Base-by-base conservation (phyloP, 2,888 invertebrate genomes). In the Slavum lentiscoides region DNA sequence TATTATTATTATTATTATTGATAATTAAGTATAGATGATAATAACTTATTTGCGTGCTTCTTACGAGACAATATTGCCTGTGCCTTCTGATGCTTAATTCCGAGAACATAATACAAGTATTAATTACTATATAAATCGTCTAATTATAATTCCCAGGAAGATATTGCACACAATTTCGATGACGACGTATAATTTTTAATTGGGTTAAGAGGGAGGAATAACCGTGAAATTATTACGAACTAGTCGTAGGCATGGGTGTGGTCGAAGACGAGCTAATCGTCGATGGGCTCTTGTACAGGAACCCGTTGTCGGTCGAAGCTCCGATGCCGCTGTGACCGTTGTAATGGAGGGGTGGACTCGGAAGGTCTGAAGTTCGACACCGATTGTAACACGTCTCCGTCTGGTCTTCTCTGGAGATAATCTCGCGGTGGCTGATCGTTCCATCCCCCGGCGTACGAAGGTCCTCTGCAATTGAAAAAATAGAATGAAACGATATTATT, bases 251-350 rank as follows among this genome's bases (percentile, higher is more conserved):
- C 68, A 62, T 61, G 7, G 77, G 69, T n/a, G 77, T 77, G 43
- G 77, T 77, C 30, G 77, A 77, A 0, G 74, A 74, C 17, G 15
- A 8, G 1, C n/a, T 49, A 5, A 62, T 17, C 13, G 72, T 72
- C 23, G 72, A 64, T 23, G 80, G 64, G 8, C 30, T 69, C 19
- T 39, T 72, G 64, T 80, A 80, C 23, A 64, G 23, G 19, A 82
- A 83, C 15, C 83, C 82, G 61, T 82, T 76, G 21, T 83, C 82
- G 61, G 82, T 82, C 2, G 82, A 81, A 19, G 86, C 86, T 74
- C 86, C 87, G 1, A 86, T 85, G 2, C 86, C 87, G 80, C 83
- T 83, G 72, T 83, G 83, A 6, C 83, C 83, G 66, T 83, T 83
- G 80, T 82, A 83, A 59, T 73, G 82, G 1, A 73, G 13, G 4